These are phyloP conservation scores for Adoxophyes honmai DNA, from an alignment of 1,140 invertebrate genomes.

Conservation along the genomic window DNA sequence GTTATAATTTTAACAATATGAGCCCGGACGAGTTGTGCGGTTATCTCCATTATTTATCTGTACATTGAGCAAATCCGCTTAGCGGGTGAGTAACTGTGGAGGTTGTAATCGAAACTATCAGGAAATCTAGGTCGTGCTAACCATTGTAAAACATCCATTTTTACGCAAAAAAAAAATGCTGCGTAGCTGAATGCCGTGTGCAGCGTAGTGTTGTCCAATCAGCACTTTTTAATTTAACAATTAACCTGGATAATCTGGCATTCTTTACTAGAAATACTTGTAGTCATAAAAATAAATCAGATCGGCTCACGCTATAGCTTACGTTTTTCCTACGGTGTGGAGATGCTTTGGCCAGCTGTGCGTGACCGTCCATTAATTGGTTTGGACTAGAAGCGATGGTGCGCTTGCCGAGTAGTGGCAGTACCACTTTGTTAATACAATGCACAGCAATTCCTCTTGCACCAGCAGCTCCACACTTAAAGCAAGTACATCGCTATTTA, in stretches of 20 bases:
- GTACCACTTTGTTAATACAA: no score
- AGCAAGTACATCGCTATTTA: no score
- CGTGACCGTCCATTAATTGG: slow-evolving; percentile 2
- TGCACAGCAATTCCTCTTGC: no score
- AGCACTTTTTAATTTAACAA: no score
- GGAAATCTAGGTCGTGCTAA: no score
- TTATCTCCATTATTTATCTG: slow-evolving; percentile 31
- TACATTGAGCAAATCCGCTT: slow-evolving; percentile 17
- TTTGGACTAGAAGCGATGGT: neutral
- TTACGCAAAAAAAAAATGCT: no score
- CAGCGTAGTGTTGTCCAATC: no score
- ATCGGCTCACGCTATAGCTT: slow-evolving; percentile 5
- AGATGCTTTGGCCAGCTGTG: slow-evolving; percentile 6
- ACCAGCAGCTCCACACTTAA: no score
- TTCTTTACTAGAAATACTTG: no score
- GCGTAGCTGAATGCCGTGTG: no score
- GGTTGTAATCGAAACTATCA: slow-evolving; percentile 8
- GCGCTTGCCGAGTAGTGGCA: neutral
- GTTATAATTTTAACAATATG: slow-evolving; percentile 18
- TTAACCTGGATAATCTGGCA: no score
- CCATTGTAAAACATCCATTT: no score
- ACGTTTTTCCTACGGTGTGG: slow-evolving; percentile 3
- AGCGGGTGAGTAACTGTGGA: neutral
- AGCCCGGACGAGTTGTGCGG: slow-evolving; percentile 43
- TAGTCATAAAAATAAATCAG: slow-evolving; percentile 2